Conservation (phyloP, 2,888 invertebrate genomes). For the Griposia aprilina region DNA sequence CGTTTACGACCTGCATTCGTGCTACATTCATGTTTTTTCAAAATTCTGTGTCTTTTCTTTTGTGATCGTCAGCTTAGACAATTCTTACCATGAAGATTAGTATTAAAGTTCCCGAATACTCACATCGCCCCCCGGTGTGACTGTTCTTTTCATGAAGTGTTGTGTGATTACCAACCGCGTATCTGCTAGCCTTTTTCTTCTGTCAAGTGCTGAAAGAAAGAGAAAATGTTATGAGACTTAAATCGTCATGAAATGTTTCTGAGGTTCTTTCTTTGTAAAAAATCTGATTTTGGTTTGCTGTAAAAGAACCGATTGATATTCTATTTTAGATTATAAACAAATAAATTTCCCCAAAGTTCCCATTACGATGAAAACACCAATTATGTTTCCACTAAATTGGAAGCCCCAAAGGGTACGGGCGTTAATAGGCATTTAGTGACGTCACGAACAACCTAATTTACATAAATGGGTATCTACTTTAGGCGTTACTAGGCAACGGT, state of each 20-base stretch:
- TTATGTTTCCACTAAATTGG: constrained; percentile 38
- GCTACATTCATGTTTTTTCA: background rate
- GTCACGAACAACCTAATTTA: constrained; percentile 62
- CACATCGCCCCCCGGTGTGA: constrained; percentile 90
- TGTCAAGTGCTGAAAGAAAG: constrained; percentile 77
- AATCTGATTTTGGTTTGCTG: background rate
- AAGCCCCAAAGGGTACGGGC: constrained; percentile 34
- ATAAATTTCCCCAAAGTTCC: background rate
- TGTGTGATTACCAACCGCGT: constrained; percentile 84
- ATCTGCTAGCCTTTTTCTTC: constrained; percentile 81
- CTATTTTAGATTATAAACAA: background rate
- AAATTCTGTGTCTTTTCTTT: background rate
- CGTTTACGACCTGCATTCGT: background rate
- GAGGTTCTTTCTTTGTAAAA: background rate
- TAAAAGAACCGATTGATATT: background rate
- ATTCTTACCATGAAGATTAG: background rate
- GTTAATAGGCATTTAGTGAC: constrained; percentile 54
- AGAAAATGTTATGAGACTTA: background rate
- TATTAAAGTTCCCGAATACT: constrained; percentile 58
- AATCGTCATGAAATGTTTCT: background rate
- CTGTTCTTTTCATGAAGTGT: constrained; percentile 88
- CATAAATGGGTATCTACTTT: constrained; percentile 61
- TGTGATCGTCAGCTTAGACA: background rate
- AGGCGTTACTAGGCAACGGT: constrained; percentile 68
- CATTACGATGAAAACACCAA: constrained; percentile 32